phyloP scores from a whole-genome alignment of 2,888 invertebrate genomes.

The Scaptomyza caliginosa region DNA sequence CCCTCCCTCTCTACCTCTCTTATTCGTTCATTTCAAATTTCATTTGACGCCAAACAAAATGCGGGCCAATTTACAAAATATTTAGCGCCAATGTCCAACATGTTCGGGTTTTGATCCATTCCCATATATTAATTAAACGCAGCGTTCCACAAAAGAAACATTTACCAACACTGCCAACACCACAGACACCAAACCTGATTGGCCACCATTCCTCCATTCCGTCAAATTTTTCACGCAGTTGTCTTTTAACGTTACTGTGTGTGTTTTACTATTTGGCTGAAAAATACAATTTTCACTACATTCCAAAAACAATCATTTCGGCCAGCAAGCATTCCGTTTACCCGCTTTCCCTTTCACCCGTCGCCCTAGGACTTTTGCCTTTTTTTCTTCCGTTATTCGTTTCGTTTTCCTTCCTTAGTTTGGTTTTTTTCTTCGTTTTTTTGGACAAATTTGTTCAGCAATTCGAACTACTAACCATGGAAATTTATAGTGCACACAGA shows the following conservation, averaged over 20 bases:
- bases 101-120: slow-evolving; percentile 12
- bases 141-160: slow-evolving; percentile 33
- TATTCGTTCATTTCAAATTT: slow-evolving; percentile 52
- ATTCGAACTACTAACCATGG: slow-evolving; percentile 29
- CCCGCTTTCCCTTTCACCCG: slow-evolving; percentile 12
- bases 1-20: no score
- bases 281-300: slow-evolving; percentile 42
- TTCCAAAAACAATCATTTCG: slow-evolving; percentile 44
- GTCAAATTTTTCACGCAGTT: slow-evolving; percentile 30
- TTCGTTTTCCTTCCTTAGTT: no score
- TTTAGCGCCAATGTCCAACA: slow-evolving; percentile 52
- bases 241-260: slow-evolving; percentile 24
- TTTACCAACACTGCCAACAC: neutral
- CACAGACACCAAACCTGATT: neutral
- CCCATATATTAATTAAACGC: slow-evolving; percentile 49
- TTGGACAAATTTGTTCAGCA: slow-evolving; percentile 48
- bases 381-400: slow-evolving; percentile 18
- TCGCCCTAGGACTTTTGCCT: neutral
- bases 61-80: slow-evolving; percentile 66
- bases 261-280: slow-evolving; percentile 32
- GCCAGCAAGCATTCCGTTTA: slow-evolving; percentile 21
- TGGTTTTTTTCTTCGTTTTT: slow-evolving; percentile 13
- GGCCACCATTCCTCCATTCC: no score
- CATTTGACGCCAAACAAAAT: slow-evolving; percentile 65
- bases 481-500: slow-evolving; percentile 28